phyloP scores from a whole-genome alignment of 2,888 invertebrate species.

The Himalopsyche tibetana region DNA sequence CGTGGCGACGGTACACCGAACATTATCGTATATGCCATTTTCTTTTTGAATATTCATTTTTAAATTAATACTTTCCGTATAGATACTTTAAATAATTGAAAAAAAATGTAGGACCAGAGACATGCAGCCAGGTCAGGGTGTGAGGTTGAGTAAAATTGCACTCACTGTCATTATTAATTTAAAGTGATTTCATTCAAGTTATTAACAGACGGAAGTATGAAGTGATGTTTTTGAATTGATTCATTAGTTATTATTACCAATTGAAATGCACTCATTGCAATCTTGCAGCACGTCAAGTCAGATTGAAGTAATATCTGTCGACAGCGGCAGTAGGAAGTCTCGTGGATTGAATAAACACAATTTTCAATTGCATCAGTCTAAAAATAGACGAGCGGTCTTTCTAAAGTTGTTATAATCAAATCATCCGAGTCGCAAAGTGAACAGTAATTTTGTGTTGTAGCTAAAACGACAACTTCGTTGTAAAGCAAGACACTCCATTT shows the following conservation, averaged over 20 bases:
- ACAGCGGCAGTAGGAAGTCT: constrained; percentile 7
- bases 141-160: too few relatives aligned
- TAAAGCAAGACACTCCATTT: too few relatives aligned
- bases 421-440: not conserved
- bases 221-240: not conserved
- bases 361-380: constrained; percentile 21
- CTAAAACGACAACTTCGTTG: not conserved
- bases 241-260: not conserved
- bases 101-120: too few relatives aligned
- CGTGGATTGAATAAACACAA: not conserved
- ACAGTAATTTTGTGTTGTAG: not conserved
- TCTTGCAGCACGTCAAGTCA: constrained; percentile 1
- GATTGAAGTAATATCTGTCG: not conserved
- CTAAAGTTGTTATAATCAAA: constrained; percentile 3
- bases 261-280: constrained; percentile 10
- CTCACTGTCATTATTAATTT: not conserved
- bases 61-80: too few relatives aligned
- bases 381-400: not conserved
- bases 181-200: not conserved
- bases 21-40: too few relatives aligned
- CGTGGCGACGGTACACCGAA: too few relatives aligned
- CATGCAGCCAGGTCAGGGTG: too few relatives aligned
- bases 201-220: not conserved
- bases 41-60: too few relatives aligned
- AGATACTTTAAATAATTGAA: too few relatives aligned